Base-by-base conservation (phyloP, 2,797 vertebrate species). In the Sebastes minor region DNA sequence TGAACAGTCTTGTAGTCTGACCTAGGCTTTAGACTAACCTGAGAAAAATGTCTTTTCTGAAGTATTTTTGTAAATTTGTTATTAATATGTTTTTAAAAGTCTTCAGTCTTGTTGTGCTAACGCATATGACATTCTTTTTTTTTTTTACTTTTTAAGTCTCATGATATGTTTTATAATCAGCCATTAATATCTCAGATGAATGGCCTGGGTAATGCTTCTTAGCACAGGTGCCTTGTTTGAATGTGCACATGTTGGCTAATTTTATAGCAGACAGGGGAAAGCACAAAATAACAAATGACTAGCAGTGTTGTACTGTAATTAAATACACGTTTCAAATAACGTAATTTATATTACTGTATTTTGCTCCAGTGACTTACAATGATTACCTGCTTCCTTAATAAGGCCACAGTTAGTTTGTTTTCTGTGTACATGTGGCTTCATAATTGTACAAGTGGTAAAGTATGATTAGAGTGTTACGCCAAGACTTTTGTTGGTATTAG, bases 311-410 rank as follows among this genome's bases (percentile, higher is more conserved):
- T 71, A 72, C 55, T 49, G 32, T 77, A 76, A 75, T 86, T 75
- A 66, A 81, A 75, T 64, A 42, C 46, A 70, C 57, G 2, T 78
- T 80, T 73, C 14, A 68, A 84, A 46, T 83, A 81, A 56, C 63
- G 72, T 30, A 60, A 81, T 23, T 20, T 74, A 61, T 80, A 78
- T 84, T 80, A 49, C 64, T 85, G 20, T 68, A 76, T 72, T 80
- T 86, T 86, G 63, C 57, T 74, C 57, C 71, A 82, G 75, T 81
- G 73, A 86, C 14, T 87, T 71, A 75, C 55, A 78, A 55, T 76
- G 65, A 91, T 85, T 78, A 85, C 59, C 42, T 74, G 25, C 32
- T 71, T 82, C 60, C 32, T 81, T 79, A n/a, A 74, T 80, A 66
- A 82, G 70, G 69, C 55, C 72, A 81, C 35, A 35, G 2, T 49